phyloP scores from a whole-genome alignment of 1,140 invertebrate genomes.

The Goniozus legneri region DNA sequence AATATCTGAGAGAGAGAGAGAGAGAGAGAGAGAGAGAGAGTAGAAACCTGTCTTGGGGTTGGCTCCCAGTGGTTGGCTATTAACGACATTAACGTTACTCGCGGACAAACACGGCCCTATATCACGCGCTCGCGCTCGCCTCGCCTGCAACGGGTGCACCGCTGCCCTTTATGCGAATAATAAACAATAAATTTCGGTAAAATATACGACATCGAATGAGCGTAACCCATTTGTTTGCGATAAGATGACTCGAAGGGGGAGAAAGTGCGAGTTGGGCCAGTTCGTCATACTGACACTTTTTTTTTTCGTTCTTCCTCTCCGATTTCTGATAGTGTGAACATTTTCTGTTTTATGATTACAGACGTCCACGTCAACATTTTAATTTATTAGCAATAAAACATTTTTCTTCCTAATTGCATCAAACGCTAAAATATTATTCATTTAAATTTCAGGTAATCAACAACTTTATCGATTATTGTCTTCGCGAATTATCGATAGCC shows the following conservation, averaged over 20 bases:
- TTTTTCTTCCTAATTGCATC: too few relatives aligned
- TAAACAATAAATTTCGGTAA: slow-evolving; percentile 54
- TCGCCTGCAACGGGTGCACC: too few relatives aligned
- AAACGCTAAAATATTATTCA: too few relatives aligned
- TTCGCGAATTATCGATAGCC: too few relatives aligned
- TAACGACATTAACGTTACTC: slow-evolving; percentile 53
- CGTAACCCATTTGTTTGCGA: slow-evolving; percentile 55
- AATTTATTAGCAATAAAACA: too few relatives aligned
- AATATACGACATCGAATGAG: slow-evolving; percentile 52
- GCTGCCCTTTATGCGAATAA: too few relatives aligned
- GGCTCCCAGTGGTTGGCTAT: slow-evolving; percentile 43
- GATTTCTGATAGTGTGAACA: too few relatives aligned
- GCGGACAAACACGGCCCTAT: slow-evolving; percentile 50
- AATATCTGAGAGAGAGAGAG: neutral
- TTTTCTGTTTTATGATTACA: too few relatives aligned
- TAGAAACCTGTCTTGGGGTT: slow-evolving; percentile 22
- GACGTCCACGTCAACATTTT: too few relatives aligned
- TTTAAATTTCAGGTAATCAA: too few relatives aligned
- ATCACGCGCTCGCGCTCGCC: slow-evolving; percentile 43
- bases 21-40: neutral
- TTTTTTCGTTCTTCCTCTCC: too few relatives aligned
- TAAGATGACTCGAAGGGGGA: slow-evolving; percentile 52
- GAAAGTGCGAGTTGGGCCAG: slow-evolving; percentile 44
- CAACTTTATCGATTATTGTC: slow-evolving; percentile 25
- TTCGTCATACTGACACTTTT: slow-evolving; percentile 32